Evolutionary conservation across 1,140 invertebrate species (phyloP), one percentile per base, ranked within the genome.

Genomic region (Zophobas atratus): DNA sequence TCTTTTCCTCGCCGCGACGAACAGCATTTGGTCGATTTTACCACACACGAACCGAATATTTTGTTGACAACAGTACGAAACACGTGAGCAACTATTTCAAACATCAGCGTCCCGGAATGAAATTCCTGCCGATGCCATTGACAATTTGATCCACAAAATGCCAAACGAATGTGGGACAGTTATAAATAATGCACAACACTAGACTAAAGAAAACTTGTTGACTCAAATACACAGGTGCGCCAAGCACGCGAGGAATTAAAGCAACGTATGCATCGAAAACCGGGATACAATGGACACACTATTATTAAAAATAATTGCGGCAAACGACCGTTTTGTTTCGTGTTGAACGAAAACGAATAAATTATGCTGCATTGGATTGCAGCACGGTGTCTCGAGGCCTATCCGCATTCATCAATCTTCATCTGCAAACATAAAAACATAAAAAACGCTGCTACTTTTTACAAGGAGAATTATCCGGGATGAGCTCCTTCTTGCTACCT

Each of bases 161-260:
- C 60, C 60, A 67, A 67, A 67, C 60, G 43, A 67, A 67, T 67
- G 60, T 67, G 20, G 60, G 60, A 67, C 39, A 67, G 60, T 43
- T 67, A 67, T 67, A 67, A 67, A 67, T 67, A 67, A 67, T 67
- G 60, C 49, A 51, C 4, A 20, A 51, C 20, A 41, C 2, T 2
- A 33, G 41, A 43, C 38, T 67, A 36, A 67, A 67, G 60, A 67
- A 67, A 67, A 67, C 60, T 48, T 67, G 60, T 67, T 67, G 41
- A 43, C 39, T 32, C n/a, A 67, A 67, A 41, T 43, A 60, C 34
- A 63, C 34, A 63, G 57, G 57, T 63, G 57, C 36, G 35, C 6
- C 35, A 63, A 63, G 8, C 60, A 67, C 39, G 60, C 38, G 8
- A 67, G 36, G 60, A 67, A 67, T 43, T 67, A 39, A n/a, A 32